Base-by-base conservation (phyloP, 2,797 vertebrate species). In the Hyperoplus immaculatus region DNA sequence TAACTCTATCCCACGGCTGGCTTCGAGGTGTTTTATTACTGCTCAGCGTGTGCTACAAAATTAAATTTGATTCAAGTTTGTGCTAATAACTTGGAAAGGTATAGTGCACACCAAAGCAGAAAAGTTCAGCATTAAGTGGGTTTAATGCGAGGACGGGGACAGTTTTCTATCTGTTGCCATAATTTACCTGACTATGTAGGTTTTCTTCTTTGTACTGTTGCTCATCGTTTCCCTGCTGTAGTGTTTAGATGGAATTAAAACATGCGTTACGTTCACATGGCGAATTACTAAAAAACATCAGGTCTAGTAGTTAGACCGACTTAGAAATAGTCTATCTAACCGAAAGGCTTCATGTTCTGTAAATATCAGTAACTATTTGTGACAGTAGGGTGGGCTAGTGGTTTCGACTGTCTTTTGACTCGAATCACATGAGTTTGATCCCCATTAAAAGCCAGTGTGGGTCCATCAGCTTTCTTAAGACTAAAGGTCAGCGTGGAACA, bases 141-240 rank as follows among this genome's bases (percentile, higher is more conserved):
- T 57, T 67, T 39, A 57, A 47, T 47, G 43, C 5, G 7, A 58
- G 43, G 53, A 56, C 42, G 29, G 63, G 47, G 76, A 29, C 53
- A n/a, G 47, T 70, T 62, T 72, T 57, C 54, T 50, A n/a, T 72
- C 62, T 63, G 7, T 51, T 64, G 15, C 39, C 46, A 51, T 62
- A 62, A 67, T 15, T 68, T 49, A 36, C 56, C 70, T 43, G 58
- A 74, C 61, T 70, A 42, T 11, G 57, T 12, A 21, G 29, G 15
- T 70, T 71, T 77, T 64, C 11, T 57, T 2, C 12, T 47, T 2
- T 43, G 47, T 45, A 36, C 80, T 50, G 46, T 3, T 3, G 18
- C 12, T 56, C 9, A 45, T 69, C 56, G 10, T 55, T 61, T 45
- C 57, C 29, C 51, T 47, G 63, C 63, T 38, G 43, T 6, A 18